Evolutionary conservation across 2,888 invertebrate genomes (phyloP).

Genomic region (Taenaris catops): DNA sequence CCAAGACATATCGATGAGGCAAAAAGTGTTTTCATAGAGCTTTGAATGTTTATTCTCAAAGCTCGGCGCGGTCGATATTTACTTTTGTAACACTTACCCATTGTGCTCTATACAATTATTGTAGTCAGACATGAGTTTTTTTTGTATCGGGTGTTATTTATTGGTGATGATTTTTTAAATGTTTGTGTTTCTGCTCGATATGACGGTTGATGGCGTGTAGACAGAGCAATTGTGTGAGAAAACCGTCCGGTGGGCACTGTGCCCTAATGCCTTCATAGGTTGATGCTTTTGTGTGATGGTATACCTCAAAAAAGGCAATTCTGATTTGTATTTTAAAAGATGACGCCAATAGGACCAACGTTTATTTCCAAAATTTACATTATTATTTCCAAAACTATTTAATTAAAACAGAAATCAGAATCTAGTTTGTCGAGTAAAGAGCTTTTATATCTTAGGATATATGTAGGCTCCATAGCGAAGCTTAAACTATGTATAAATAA

Average conservation of each 20-base stretch:
- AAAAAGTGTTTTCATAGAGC: constrained; percentile 37
- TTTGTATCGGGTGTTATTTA: constrained; percentile 35
- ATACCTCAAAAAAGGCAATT: too few relatives aligned
- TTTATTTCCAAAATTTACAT: too few relatives aligned
- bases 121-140: constrained; percentile 44
- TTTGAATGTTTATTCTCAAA: constrained; percentile 36
- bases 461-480: too few relatives aligned
- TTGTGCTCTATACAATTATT: constrained; percentile 57
- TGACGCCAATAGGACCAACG: too few relatives aligned
- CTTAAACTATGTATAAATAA: too few relatives aligned
- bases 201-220: constrained; percentile 66
- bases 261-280: constrained; percentile 48
- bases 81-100: constrained; percentile 55
- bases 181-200: constrained; percentile 74
- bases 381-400: too few relatives aligned
- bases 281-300: constrained; percentile 47
- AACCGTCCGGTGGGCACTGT: constrained; percentile 52
- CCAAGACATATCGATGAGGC: constrained; percentile 8
- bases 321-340: too few relatives aligned
- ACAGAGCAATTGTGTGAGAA: constrained; percentile 53
- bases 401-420: too few relatives aligned
- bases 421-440: too few relatives aligned
- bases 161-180: constrained; percentile 72
- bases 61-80: constrained; percentile 49
- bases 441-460: too few relatives aligned